A percentile compares a stretch with the other conserved stretches of the same genome.
phyloP scores from a whole-genome alignment of 2,888 invertebrate genomes.

The Cheilosia grossa region DNA sequence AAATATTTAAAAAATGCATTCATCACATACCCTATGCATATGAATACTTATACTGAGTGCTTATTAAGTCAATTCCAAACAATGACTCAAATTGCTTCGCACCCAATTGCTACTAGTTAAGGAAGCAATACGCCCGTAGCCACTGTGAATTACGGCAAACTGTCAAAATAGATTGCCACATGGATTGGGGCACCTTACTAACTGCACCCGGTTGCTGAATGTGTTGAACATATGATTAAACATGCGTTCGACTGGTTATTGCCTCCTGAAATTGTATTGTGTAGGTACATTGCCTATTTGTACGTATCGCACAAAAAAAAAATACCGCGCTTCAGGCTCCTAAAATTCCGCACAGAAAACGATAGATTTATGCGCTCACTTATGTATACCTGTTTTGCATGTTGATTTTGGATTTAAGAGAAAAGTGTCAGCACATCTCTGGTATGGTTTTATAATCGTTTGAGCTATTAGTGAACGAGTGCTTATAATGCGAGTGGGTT shows the following conservation, averaged over 20 bases:
- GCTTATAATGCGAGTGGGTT: too few relatives aligned
- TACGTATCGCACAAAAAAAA: slow-evolving; percentile 20
- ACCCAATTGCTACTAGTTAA: slow-evolving; percentile 60
- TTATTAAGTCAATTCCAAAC: slow-evolving; percentile 47
- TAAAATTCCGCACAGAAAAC: background rate
- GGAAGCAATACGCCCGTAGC: slow-evolving; percentile 47
- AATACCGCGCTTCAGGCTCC: slow-evolving; percentile 28
- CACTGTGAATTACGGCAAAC: slow-evolving; percentile 29
- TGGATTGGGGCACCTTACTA: slow-evolving; percentile 10
- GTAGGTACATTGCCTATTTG: background rate
- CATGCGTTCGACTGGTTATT: slow-evolving; percentile 40
- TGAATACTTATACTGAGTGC: slow-evolving; percentile 16
- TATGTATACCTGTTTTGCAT: background rate
- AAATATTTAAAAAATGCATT: slow-evolving; percentile 2
- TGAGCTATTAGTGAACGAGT: too few relatives aligned
- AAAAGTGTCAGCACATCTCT: background rate
- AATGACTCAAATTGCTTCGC: slow-evolving; percentile 62
- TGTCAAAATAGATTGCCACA: slow-evolving; percentile 47
- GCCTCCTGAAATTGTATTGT: slow-evolving; percentile 36
- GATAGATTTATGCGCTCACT: background rate
- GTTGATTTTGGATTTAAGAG: background rate
- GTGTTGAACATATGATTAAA: slow-evolving; percentile 48
- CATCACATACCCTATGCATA: slow-evolving; percentile 17
- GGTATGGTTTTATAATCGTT: too few relatives aligned
- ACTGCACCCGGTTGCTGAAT: slow-evolving; percentile 10